Percentiles rank a stretch among this genome's conserved stretches.
Conservation (phyloP, 2,797 vertebrate genomes). For the Falco naumanni region DNA sequence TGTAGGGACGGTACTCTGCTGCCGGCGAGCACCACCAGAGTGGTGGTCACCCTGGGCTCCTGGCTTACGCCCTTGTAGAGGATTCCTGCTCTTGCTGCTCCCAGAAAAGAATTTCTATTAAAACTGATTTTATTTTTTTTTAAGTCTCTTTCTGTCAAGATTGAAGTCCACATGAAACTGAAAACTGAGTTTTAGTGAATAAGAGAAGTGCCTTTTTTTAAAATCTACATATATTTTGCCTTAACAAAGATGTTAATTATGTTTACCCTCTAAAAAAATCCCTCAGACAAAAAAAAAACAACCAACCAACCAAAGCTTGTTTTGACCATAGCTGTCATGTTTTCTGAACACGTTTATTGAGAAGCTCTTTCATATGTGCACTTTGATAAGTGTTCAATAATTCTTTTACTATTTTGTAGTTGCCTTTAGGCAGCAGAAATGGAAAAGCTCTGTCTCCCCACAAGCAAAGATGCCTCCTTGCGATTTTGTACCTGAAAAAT, state of each 20-base stretch:
- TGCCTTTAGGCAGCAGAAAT: conserved; percentile 71
- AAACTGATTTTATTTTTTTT: not conserved
- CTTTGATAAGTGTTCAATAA: not conserved
- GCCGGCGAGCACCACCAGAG: not conserved
- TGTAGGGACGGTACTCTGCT: not conserved
- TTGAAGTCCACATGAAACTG: not conserved
- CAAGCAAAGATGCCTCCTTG: conserved; percentile 87
- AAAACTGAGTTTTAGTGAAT: not conserved
- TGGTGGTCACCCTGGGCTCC: not conserved
- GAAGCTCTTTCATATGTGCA: not conserved
- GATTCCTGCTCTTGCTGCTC: not conserved
- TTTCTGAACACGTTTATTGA: not conserved
- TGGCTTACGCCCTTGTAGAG: accelerated
- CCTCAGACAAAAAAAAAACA: not conserved
- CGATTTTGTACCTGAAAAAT: conserved; percentile 84
- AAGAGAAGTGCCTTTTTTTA: accelerated
- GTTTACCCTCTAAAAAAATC: not conserved
- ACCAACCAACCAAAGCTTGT: not conserved
- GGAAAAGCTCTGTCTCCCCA: conserved; percentile 30
- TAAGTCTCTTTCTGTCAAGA: not conserved
- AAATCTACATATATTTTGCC: not conserved
- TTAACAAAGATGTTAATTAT: not conserved
- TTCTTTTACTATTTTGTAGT: conserved; percentile 66
- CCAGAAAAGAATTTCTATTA: not conserved
- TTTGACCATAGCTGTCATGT: not conserved